These are phyloP conservation scores for Rhyacichthys aspro DNA, from an alignment of 2,797 vertebrate genomes.

Conservation along the genomic window DNA sequence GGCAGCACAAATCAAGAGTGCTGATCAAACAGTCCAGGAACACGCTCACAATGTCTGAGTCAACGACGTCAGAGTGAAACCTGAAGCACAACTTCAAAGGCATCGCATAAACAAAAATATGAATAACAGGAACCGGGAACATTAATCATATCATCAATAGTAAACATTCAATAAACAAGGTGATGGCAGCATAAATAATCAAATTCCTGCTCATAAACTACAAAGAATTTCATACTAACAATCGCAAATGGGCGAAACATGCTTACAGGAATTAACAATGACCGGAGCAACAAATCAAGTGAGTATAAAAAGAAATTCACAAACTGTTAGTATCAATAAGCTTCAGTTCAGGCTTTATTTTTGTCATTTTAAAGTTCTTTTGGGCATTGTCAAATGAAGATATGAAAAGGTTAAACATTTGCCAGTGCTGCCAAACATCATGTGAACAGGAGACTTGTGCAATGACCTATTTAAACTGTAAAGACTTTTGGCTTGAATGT, in stretches of 20 bases:
- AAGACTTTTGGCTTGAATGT: not conserved
- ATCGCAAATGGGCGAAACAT: not conserved
- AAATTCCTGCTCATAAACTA: slow-evolving; percentile 16
- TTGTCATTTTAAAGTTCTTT: too few relatives aligned
- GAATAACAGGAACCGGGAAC: slow-evolving; percentile 18
- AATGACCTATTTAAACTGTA: too few relatives aligned
- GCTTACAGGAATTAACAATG: slow-evolving; percentile 8
- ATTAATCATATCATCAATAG: slow-evolving; percentile 41
- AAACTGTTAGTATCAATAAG: slow-evolving; percentile 40
- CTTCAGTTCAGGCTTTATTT: slow-evolving; percentile 18
- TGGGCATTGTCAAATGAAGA: slow-evolving; percentile 19
- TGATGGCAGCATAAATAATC: slow-evolving; percentile 27
- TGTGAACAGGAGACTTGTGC: slow-evolving; percentile 9
- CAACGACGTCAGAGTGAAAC: slow-evolving; percentile 33
- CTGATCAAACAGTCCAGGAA: slow-evolving; percentile 40
- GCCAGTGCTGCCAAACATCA: slow-evolving; percentile 14
- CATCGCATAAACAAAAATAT: slow-evolving; percentile 28
- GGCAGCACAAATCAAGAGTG: slow-evolving; percentile 54
- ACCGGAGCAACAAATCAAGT: slow-evolving; percentile 46
- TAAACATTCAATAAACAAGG: slow-evolving; percentile 44
- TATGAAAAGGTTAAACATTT: slow-evolving; percentile 12
- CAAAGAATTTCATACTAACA: slow-evolving; percentile 20
- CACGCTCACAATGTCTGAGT: slow-evolving; percentile 11
- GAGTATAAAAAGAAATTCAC: slow-evolving; percentile 28
- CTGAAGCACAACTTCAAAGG: slow-evolving; percentile 29